Conservation (phyloP, 2,888 invertebrate genomes). For the Acleris cristana region DNA sequence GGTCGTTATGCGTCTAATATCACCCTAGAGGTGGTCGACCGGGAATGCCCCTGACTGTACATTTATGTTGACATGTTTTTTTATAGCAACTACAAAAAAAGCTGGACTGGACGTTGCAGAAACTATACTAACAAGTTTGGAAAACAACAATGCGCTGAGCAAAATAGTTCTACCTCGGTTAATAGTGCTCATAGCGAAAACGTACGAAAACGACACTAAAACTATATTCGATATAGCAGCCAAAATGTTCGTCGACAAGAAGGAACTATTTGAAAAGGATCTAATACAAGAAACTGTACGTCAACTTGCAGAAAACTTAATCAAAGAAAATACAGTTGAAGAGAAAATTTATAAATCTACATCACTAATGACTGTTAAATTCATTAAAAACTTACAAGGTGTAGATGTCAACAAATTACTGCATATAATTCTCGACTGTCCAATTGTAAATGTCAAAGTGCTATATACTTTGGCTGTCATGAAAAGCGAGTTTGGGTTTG, state of each 20-base stretch:
- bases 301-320: slow-evolving; percentile 39
- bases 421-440: slow-evolving; percentile 32
- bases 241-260: slow-evolving; percentile 53
- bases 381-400: slow-evolving; percentile 42
- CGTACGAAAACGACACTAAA: slow-evolving; percentile 41
- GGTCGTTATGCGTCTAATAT: no score
- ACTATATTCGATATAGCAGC: slow-evolving; percentile 48
- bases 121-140: slow-evolving; percentile 50
- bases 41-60: no score
- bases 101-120: slow-evolving; percentile 55
- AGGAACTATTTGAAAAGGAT: slow-evolving; percentile 50
- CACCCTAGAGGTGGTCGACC: no score
- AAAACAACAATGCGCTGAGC: slow-evolving; percentile 53
- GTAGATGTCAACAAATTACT: slow-evolving; percentile 23
- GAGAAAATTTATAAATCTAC: slow-evolving; percentile 40
- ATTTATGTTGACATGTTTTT: slow-evolving; percentile 34
- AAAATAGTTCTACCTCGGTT: slow-evolving; percentile 51
- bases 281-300: slow-evolving; percentile 38
- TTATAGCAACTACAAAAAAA: slow-evolving; percentile 52
- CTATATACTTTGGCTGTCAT: slow-evolving; percentile 42
- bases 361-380: slow-evolving; percentile 39
- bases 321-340: slow-evolving; percentile 23
- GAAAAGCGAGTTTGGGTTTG: slow-evolving; percentile 39
- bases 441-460: slow-evolving; percentile 30
- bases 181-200: slow-evolving; percentile 46